phyloP scores from a whole-genome alignment of 2,113 vertebrate species.

The Alosa alosa region DNA sequence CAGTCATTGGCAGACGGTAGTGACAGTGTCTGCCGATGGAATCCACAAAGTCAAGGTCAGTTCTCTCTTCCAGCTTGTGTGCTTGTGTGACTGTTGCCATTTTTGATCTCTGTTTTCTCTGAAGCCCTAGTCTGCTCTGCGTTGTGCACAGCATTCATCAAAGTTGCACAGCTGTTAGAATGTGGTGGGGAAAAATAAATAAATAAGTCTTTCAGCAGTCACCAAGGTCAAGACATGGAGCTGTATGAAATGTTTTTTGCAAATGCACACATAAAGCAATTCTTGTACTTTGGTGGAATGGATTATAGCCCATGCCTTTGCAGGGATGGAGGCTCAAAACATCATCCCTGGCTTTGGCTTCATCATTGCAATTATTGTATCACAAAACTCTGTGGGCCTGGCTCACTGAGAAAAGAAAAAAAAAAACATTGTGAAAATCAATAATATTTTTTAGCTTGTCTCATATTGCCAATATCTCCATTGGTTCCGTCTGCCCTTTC shows the following conservation, averaged over 20 bases:
- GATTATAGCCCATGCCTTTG: neutral
- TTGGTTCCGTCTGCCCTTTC: neutral
- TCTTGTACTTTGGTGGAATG: neutral
- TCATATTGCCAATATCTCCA: neutral
- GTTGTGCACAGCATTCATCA: neutral
- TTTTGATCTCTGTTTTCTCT: neutral
- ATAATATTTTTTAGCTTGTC: neutral
- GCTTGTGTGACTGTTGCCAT: neutral
- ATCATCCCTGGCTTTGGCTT: neutral
- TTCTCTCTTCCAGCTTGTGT: neutral
- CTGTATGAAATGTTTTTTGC: neutral
- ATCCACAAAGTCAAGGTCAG: neutral
- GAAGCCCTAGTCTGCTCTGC: neutral
- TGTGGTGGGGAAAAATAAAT: neutral
- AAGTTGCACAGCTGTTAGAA: neutral
- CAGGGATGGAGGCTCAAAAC: neutral
- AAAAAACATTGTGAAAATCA: neutral
- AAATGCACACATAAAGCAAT: neutral
- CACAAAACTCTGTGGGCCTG: neutral
- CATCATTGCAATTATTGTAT: slow-evolving; percentile 5
- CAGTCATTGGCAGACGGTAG: neutral
- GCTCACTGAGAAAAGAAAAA: neutral
- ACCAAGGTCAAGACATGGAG: slow-evolving; percentile 9
- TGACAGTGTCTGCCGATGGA: neutral
- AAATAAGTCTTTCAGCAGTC: neutral